Conservation (phyloP, 2,797 vertebrate genomes). For the Bufotes viridis region DNA sequence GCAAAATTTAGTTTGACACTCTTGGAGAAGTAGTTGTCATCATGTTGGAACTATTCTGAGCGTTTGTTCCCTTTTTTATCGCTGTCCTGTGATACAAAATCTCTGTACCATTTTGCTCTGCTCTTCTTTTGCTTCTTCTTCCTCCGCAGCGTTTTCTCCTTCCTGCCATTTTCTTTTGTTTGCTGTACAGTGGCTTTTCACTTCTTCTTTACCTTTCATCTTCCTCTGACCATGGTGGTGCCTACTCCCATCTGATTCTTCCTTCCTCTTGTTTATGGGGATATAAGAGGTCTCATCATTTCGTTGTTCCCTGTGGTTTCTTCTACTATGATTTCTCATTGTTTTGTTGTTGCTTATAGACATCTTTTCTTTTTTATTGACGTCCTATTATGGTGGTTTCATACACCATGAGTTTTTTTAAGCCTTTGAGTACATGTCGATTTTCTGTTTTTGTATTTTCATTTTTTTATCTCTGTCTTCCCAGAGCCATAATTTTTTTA, state of each 20-base stretch:
- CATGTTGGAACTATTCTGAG: neutral
- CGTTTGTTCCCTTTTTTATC: neutral
- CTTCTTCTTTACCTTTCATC: neutral
- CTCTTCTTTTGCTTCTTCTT: neutral
- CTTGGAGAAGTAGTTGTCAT: neutral
- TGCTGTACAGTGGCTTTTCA: neutral
- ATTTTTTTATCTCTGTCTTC: too few species aligned
- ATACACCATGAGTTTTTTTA: too few species aligned
- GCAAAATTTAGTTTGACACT: neutral
- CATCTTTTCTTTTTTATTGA: too few species aligned
- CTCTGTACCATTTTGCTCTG: neutral
- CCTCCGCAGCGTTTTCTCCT: neutral
- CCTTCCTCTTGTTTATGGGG: neutral
- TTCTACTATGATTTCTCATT: neutral
- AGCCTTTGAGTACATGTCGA: too few species aligned
- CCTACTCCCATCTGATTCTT: neutral
- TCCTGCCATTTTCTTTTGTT: neutral
- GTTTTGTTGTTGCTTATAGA: neutral
- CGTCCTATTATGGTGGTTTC: neutral
- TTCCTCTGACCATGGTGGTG: neutral
- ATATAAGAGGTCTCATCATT: neutral
- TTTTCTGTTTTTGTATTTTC: too few species aligned
- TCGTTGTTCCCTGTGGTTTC: neutral
- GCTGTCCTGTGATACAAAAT: neutral
- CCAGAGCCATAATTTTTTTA: too few species aligned